A percentile compares a stretch with the other conserved stretches of the same genome.
phyloP scores from a whole-genome alignment of 1,140 invertebrate species.

The Brachionus paranguensis region DNA sequence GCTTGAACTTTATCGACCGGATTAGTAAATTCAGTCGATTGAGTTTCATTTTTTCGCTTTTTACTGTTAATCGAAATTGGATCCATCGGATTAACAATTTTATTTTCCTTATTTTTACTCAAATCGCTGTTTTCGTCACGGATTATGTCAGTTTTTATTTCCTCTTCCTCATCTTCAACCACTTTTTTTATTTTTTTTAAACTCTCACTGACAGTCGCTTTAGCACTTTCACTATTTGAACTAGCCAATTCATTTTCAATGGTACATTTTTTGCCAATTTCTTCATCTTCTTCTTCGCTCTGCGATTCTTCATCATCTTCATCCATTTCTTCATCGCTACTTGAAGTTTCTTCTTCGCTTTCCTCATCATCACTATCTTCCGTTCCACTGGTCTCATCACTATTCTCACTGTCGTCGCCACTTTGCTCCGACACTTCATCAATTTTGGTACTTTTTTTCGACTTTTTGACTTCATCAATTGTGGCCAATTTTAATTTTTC shows the following conservation, averaged over 20 bases:
- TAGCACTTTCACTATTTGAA: background rate
- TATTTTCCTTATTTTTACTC: slow-evolving; percentile 24
- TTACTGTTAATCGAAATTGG: background rate
- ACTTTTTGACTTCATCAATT: slow-evolving; percentile 10
- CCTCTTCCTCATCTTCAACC: background rate
- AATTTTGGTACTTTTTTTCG: background rate
- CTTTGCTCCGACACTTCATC: background rate
- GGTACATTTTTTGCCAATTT: background rate
- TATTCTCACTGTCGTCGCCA: background rate
- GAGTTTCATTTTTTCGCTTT: slow-evolving; percentile 17
- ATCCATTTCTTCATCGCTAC: background rate
- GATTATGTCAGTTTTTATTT: background rate
- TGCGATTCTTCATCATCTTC: background rate
- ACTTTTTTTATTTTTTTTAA: slow-evolving; percentile 8
- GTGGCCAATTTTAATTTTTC: slow-evolving; percentile 3
- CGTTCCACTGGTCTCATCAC: background rate
- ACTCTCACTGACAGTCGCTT: background rate
- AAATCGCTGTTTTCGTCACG: background rate
- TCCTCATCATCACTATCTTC: background rate
- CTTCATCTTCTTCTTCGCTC: background rate
- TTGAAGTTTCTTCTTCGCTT: background rate
- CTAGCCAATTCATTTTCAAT: background rate
- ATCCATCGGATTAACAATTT: background rate
- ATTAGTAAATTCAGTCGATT: background rate
- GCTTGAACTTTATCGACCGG: background rate